Evolutionary conservation across 2,113 vertebrate species (phyloP), one percentile per base, ranked within the genome.

Genomic region (Corydoras maculifer): DNA sequence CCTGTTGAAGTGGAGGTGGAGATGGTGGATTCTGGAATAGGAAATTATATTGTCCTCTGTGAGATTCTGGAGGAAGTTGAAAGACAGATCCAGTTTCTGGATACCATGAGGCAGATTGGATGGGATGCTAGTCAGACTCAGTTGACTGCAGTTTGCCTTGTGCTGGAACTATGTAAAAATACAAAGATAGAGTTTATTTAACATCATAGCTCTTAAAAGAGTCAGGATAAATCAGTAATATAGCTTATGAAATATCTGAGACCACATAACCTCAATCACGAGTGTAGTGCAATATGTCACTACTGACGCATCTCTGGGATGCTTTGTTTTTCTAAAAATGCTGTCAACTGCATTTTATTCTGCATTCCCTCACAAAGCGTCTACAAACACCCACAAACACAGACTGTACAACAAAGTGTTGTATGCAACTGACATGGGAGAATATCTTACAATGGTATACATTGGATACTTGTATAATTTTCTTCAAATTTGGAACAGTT

Each of bases 1-100:
- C 83, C 88, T 87, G 66, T 99, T 99, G 12, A 80, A 73, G 66
- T 89, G 92, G 11, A 98, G 87, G 65, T 95, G 91, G 71, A 99
- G 87, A 29, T 78, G 85, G 5, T 75, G 91, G 31, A 97, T 80
- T 1, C 76, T 82, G 0, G 63, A 80, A 70, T 91, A 93, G 69
- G 79, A 79, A 0, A 84, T 80, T 25, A 95, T 77, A 0, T 90
- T 86, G 1, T 84, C 89, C 53, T 75, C 71, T 12, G 85, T 87
- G 68, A 99, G 81, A 53, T 91, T 94, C 74, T 82, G 85, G 48
- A 98, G 89, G 76, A 88, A 84, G 77, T 98, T 98, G 8, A 76
- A 82, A 0, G 96, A 98, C 3, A 98, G 86, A 79, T 98, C 88
- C 43, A 98, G 87, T 77, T 76, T 86, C 60, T 88, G 84, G n/a